These are phyloP conservation scores for Aphelinus certus DNA, from an alignment of 1,140 invertebrate species.

Conservation along the genomic window DNA sequence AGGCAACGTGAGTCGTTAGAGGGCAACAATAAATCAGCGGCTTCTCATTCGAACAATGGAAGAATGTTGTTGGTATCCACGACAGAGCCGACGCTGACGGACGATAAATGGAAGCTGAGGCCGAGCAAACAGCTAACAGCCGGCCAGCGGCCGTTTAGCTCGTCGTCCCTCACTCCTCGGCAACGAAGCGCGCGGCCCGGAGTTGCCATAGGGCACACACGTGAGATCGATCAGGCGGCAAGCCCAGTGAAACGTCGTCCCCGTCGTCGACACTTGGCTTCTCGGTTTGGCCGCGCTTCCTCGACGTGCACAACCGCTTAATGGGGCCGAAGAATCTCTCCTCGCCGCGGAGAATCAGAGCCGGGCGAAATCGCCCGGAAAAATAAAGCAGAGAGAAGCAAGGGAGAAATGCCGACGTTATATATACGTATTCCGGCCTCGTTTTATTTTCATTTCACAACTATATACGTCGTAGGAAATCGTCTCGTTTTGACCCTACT, in stretches of 20 bases:
- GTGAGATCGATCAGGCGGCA: background rate
- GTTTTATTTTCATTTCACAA: conserved; percentile 19
- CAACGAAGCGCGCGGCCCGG: background rate
- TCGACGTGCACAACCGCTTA: conserved; percentile 2
- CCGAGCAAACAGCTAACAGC: no score
- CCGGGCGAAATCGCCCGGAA: conserved; percentile 27
- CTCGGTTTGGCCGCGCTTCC: background rate
- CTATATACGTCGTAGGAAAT: background rate
- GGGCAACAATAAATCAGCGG: no score
- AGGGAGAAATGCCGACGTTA: background rate
- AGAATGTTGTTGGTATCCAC: no score
- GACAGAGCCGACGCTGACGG: no score
- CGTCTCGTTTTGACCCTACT: background rate
- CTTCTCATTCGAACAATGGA: no score
- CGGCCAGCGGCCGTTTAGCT: no score
- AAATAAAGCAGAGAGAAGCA: background rate
- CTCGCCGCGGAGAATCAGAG: conserved; percentile 24
- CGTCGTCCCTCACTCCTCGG: no score
- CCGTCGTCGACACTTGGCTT: background rate
- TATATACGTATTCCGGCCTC: background rate
- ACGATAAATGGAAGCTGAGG: no score
- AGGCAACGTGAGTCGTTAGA: no score
- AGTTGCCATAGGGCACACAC: background rate
- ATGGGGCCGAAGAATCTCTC: conserved; percentile 33
- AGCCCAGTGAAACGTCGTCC: background rate